phyloP scores from a whole-genome alignment of 2,797 vertebrate genomes.

The Enteromius viviparus region DNA sequence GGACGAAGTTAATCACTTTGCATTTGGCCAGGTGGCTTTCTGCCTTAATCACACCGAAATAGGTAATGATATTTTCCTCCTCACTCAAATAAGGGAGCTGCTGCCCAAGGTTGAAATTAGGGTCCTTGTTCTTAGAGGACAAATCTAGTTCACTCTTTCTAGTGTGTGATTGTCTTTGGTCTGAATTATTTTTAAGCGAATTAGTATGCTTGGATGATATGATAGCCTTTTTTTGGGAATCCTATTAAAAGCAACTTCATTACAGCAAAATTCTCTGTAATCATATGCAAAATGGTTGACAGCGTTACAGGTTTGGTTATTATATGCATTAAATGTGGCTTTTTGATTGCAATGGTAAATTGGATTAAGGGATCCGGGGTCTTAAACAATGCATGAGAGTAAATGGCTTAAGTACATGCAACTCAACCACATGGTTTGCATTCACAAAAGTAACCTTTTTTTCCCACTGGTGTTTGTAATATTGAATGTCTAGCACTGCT shows the following conservation, averaged over 20 bases:
- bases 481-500: not conserved
- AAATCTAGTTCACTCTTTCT: slow-evolving; percentile 56
- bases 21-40: slow-evolving; percentile 59
- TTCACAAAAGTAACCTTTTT: too few relatives aligned
- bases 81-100: slow-evolving; percentile 55
- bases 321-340: slow-evolving; percentile 73
- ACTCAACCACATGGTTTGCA: slow-evolving; percentile 63
- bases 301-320: slow-evolving; percentile 64
- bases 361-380: slow-evolving; percentile 77
- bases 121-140: slow-evolving; percentile 67
- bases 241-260: slow-evolving; percentile 78
- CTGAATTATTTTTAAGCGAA: slow-evolving; percentile 75
- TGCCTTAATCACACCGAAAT: slow-evolving; percentile 61
- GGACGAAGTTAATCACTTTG: slow-evolving; percentile 73
- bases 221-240: slow-evolving; percentile 73
- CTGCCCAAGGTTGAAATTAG: slow-evolving; percentile 71
- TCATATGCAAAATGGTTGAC: slow-evolving; percentile 69
- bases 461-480: not conserved
- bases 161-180: slow-evolving; percentile 68
- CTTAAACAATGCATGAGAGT: slow-evolving; percentile 65
- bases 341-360: slow-evolving; percentile 77
- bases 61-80: slow-evolving; percentile 72
- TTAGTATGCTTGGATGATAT: slow-evolving; percentile 69
- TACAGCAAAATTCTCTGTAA: slow-evolving; percentile 66
- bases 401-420: slow-evolving; percentile 67